phyloP scores from a whole-genome alignment of 1,140 invertebrate species.

The Nomia melanderi region DNA sequence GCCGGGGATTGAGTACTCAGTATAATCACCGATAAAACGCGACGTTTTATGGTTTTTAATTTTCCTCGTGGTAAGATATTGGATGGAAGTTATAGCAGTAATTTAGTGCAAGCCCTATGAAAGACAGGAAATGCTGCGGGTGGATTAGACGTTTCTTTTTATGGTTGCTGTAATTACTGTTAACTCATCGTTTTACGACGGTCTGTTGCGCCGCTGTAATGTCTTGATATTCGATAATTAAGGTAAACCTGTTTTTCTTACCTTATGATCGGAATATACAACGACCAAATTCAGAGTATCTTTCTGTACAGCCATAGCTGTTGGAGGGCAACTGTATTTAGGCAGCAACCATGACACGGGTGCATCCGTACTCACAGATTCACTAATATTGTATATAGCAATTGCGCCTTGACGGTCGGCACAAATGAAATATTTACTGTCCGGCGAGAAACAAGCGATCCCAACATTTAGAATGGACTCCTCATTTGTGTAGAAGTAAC shows the following conservation, averaged over 20 bases:
- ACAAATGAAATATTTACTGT: constrained; percentile 84
- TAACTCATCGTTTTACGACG: constrained; percentile 11
- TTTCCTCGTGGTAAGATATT: neutral
- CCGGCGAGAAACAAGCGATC: constrained; percentile 79
- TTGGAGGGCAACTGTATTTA: constrained; percentile 84
- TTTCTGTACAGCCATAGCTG: constrained; percentile 85
- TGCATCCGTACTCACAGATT: constrained; percentile 68
- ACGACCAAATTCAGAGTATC: constrained; percentile 82
- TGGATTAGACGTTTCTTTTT: constrained; percentile 18
- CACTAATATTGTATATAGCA: constrained; percentile 82
- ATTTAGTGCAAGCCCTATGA: constrained; percentile 13
- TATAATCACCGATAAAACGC: constrained; percentile 8
- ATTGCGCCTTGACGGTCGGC: constrained; percentile 84
- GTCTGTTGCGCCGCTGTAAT: neutral
- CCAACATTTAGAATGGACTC: constrained; percentile 68
- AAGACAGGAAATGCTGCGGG: neutral
- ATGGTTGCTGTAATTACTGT: constrained; percentile 4
- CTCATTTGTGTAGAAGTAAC: constrained; percentile 67
- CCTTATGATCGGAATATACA: constrained; percentile 88
- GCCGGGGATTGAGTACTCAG: neutral
- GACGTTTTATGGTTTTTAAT: constrained; percentile 35
- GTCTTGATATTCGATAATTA: constrained; percentile 11
- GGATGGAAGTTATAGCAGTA: constrained; percentile 4
- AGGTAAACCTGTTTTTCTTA: constrained; percentile 68
- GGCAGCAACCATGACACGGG: constrained; percentile 83